phyloP scores from a whole-genome alignment of 2,888 invertebrate genomes.

The Suillia variegata region DNA sequence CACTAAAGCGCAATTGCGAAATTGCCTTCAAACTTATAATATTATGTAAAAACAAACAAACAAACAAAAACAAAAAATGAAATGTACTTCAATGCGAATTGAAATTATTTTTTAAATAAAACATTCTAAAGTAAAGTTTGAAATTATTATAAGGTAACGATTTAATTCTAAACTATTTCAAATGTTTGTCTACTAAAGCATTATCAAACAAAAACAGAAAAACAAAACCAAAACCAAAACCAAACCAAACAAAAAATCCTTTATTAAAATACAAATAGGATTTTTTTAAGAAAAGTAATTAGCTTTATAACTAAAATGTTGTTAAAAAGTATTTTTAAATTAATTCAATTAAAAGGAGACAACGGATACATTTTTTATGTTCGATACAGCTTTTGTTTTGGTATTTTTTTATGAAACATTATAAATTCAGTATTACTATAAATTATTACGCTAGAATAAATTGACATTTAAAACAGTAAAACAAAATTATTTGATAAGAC shows the following conservation, averaged over 20 bases:
- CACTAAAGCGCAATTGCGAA: constrained; percentile 10
- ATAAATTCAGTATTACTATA: constrained; percentile 8
- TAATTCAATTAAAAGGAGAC: neutral
- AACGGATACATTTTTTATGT: no score
- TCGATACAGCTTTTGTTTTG: neutral
- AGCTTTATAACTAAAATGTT: neutral
- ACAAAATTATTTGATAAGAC: neutral
- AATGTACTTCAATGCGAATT: neutral
- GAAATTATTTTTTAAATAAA: neutral
- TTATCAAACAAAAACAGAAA: no score
- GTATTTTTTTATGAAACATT: neutral
- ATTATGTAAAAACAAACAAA: no score
- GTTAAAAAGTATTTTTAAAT: neutral
- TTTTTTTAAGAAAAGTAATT: constrained; percentile 7
- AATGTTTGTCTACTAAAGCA: neutral
- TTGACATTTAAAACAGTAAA: neutral
- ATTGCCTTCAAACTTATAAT: constrained; percentile 14
- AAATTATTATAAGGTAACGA: no score
- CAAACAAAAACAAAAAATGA: neutral
- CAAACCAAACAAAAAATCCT: no score
- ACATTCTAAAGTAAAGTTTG: neutral
- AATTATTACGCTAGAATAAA: neutral
- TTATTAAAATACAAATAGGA: neutral
- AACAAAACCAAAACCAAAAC: no score
- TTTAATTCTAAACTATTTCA: neutral